Conservation (phyloP, 2,888 invertebrate genomes). For the Margaritifera margaritifera region DNA sequence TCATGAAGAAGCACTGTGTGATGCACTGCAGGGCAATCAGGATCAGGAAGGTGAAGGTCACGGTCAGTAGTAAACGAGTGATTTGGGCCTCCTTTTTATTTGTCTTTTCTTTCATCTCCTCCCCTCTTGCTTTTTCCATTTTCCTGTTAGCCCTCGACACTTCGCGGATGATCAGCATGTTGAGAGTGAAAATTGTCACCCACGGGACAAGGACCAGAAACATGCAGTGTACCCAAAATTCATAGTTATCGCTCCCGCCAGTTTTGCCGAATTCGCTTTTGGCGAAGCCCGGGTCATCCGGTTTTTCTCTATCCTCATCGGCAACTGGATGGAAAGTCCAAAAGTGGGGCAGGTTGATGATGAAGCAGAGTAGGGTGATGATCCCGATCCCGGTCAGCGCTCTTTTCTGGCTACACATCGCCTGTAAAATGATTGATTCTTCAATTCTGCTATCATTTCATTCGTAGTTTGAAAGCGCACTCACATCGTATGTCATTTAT, state of each 20-base stretch:
- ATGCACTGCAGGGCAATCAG: constrained; percentile 54
- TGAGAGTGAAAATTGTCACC: constrained; percentile 50
- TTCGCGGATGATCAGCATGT: constrained; percentile 48
- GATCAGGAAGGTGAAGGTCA: constrained; percentile 58
- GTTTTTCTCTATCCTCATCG: constrained; percentile 21
- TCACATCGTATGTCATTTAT: too few relatives aligned
- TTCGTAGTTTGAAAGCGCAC: too few relatives aligned
- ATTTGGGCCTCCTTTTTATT: constrained; percentile 50
- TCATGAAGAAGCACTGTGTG: constrained; percentile 56
- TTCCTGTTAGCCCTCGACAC: constrained; percentile 44
- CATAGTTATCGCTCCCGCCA: constrained; percentile 45
- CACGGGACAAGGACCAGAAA: constrained; percentile 55
- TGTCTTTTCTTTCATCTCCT: constrained; percentile 35
- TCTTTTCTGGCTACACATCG: constrained; percentile 45
- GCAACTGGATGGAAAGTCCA: constrained; percentile 38
- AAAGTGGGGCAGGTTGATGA: constrained; percentile 58
- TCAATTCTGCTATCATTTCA: too few relatives aligned
- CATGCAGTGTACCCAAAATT: constrained; percentile 64
- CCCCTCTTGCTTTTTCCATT: constrained; percentile 44
- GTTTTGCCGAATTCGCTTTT: constrained; percentile 44
- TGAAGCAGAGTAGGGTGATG: constrained; percentile 46
- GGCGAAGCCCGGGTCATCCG: constrained; percentile 27
- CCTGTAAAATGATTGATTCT: constrained; percentile 32
- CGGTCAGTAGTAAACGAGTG: constrained; percentile 50
- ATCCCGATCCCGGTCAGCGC: constrained; percentile 45